Percentiles rank a stretch among this genome's conserved stretches.
phyloP scores from a whole-genome alignment of 64 coral and sea anemone genomes.

The Porites lutea region DNA sequence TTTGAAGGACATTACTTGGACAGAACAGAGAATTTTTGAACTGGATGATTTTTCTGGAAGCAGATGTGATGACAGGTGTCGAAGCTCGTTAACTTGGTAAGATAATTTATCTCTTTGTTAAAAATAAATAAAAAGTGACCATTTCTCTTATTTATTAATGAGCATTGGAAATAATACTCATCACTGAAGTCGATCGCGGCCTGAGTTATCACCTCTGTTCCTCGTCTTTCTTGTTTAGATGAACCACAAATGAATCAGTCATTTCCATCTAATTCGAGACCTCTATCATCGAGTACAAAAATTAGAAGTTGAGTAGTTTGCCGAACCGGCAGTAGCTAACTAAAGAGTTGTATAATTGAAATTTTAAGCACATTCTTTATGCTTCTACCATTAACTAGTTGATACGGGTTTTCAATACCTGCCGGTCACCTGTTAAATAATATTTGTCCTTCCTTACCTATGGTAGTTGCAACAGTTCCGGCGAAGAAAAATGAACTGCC shows the following conservation, averaged over 20 bases:
- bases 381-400: neutral
- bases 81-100: neutral
- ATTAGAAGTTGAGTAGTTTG: too few relatives aligned
- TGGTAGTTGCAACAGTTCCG: slow-evolving; percentile 86
- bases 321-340: too few relatives aligned
- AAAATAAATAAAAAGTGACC: neutral
- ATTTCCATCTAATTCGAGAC: too few relatives aligned
- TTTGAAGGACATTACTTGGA: too few relatives aligned
- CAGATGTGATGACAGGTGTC: neutral
- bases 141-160: neutral
- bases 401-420: slow-evolving; percentile 21
- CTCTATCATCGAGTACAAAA: too few relatives aligned
- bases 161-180: too few relatives aligned
- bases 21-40: neutral
- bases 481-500: slow-evolving; percentile 94
- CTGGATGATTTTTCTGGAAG: neutral
- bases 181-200: too few relatives aligned
- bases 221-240: too few relatives aligned
- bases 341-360: too few relatives aligned
- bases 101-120: too few relatives aligned
- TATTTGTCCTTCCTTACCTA: slow-evolving; percentile 56
- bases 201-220: too few relatives aligned
- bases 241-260: too few relatives aligned
- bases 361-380: neutral
- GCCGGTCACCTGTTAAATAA: slow-evolving; percentile 7